Conservation (phyloP, 2,888 invertebrate genomes). For the Steinernema carpocapsae region DNA sequence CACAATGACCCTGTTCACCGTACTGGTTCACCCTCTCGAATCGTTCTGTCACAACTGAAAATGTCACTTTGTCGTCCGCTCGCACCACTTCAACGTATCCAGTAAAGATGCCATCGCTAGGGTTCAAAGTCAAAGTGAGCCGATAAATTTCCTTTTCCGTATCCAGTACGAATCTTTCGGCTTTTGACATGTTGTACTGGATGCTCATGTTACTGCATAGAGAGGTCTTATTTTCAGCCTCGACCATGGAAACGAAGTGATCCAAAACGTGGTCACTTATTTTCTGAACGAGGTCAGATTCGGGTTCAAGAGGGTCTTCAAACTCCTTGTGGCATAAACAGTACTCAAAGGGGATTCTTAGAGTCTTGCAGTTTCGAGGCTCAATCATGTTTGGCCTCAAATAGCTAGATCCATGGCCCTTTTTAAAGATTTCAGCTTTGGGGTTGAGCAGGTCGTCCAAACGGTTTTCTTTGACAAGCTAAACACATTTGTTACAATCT, state of each 20-base stretch:
- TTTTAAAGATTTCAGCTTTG: not conserved
- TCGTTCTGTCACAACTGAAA: not conserved
- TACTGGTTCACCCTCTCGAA: not conserved
- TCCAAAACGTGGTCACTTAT: not conserved
- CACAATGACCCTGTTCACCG: not conserved
- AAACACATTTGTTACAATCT: not conserved
- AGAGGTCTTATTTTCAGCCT: not conserved
- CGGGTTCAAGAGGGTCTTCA: not conserved
- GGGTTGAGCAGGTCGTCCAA: not conserved
- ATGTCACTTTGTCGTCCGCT: not conserved
- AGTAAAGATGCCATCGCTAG: not conserved
- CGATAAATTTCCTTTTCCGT: not conserved
- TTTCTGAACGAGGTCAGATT: not conserved
- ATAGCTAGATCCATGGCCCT: not conserved
- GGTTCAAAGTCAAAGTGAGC: not conserved
- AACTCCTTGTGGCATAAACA: slow-evolving; percentile 42
- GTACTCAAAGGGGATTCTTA: slow-evolving; percentile 47
- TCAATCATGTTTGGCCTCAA: not conserved
- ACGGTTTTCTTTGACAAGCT: not conserved
- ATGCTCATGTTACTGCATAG: not conserved
- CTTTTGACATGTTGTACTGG: not conserved
- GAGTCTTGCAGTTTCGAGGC: slow-evolving; percentile 41
- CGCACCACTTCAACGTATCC: slow-evolving; percentile 4
- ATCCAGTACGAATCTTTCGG: not conserved
- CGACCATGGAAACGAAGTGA: not conserved